Evolutionary conservation across 2,797 vertebrate genomes (phyloP).

Genomic region (Sylvilagus floridanus): DNA sequence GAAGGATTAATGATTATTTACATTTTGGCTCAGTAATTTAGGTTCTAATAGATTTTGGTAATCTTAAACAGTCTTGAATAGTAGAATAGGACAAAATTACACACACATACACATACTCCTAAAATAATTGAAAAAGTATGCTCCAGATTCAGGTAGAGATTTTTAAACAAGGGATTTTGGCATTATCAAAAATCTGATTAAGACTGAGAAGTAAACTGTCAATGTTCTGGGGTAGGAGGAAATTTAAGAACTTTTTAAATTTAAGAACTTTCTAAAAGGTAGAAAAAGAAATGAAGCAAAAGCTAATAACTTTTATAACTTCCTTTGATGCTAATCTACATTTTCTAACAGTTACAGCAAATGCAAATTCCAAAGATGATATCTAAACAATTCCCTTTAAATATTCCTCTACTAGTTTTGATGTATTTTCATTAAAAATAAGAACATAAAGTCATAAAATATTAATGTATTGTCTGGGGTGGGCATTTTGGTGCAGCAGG

Average conservation of each 20-base stretch:
- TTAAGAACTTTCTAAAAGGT: neutral
- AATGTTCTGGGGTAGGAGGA: neutral
- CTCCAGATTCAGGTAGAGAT: neutral
- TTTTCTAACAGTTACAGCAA: slow-evolving; percentile 11
- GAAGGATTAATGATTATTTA: neutral
- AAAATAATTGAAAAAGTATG: neutral
- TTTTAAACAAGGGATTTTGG: neutral
- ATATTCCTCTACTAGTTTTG: neutral
- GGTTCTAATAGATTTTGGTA: neutral
- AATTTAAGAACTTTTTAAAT: neutral
- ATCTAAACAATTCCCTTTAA: neutral
- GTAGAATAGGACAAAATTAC: neutral
- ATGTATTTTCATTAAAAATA: neutral
- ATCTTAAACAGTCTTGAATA: neutral
- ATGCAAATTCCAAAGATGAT: neutral
- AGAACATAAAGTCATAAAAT: neutral
- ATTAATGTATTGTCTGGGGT: neutral
- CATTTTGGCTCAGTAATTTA: neutral
- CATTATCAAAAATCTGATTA: neutral
- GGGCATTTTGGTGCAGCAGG: too few species aligned
- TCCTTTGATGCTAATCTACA: neutral
- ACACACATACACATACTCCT: neutral
- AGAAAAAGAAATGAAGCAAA: neutral
- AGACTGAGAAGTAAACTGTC: neutral
- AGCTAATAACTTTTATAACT: neutral